Evolutionary conservation across 2,113 vertebrate species (phyloP), one percentile per base, ranked within the genome.

Genomic region (Parotia lawesii): DNA sequence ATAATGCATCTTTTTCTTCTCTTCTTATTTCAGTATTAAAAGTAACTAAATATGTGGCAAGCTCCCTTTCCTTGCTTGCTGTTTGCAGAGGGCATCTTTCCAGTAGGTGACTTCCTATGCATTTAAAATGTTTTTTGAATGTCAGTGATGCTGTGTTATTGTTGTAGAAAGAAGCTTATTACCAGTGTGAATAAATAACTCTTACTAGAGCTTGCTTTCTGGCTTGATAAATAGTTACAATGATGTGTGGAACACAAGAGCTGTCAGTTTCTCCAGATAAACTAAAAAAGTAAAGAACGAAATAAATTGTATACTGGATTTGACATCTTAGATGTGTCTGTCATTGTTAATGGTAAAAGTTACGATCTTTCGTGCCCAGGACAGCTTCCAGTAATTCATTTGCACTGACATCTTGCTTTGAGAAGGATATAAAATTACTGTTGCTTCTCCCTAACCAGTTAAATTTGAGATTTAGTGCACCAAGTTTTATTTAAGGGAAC

Each of bases 321-420:
- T 91, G 87, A 94, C 79, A 74, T 82, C 81, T 91, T 96, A 78
- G 51, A 0, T 96, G 62, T 93, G 86, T 93, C 90, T 95, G 74
- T 96, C 85, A 88, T 96, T 95, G 87, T 97, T 97, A 97, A 96
- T 97, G 95, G 97, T 97, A 94, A 94, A 98, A 97, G 94, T 96
- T 97, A 97, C 74, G 94, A 97, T 76, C 95, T 95, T 76, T 96
- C 91, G 27, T 78, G 77, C 77, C 74, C 72, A 90, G 93, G 79
- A 82, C 79, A 91, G 84, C 61, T 91, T 94, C 82, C 66, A 91
- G 79, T 97, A 96, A 97, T 97, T 98, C 78, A 91, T 96, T 97
- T 97, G 69, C 57, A 62, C 77, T 84, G 94, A 90, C 72, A 90
- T 29, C 89, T 80, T 95, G 79, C 71, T 94, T 85, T 85, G 70